Base-by-base conservation (phyloP, 2,888 invertebrate genomes). In the Physocephala rufipes region DNA sequence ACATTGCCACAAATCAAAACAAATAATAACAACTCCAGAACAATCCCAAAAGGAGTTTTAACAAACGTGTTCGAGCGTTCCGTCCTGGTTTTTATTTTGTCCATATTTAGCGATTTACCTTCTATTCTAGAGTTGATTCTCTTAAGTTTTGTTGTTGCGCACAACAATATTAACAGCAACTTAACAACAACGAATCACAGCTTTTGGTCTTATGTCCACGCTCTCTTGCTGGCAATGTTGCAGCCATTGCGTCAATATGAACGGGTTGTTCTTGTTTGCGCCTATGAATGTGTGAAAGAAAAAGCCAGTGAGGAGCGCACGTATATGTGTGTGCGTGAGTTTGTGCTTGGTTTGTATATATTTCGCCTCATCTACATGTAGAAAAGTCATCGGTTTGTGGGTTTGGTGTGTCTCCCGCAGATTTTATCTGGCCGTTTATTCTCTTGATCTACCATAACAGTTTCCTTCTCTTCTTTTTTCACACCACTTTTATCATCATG, bases 241-340 rank as follows among this genome's bases (percentile, higher is more conserved):
- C 53, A 7, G 66, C 71, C 62, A 62, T 45, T 67, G 62, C 51
- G 62, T 67, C 16, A 67, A 21, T 47, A 45, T 26, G 45, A 58
- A 9, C 45, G 47, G 16, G 64, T 16, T 19, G 65, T 43, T 26
- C 65, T 15, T 51, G 49, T 43, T 36, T 43, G 43, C 62, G 45
- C 36, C 15, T 36, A n/a, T n/a, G 36, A 36, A 43, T 36, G 62
- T 26, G 53, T 13, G 53, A n/a, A n/a, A n/a, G 36, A 36, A 36
- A 9, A 36, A 9, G 36, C 9, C 36, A 36, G 36, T 36, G 4
- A 36, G 26, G 28, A 28, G 24, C 24, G 24, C 24, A 2, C 28
- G 58, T 58, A 16, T 58, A 16, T 1, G 13, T 28, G 58, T 26
- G 9, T 24, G 26, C 19, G 21, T 53, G 53, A 13, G 53, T 21